These are phyloP conservation scores for Cabera pusaria DNA, from an alignment of 2,888 invertebrate genomes.

Conservation along the genomic window DNA sequence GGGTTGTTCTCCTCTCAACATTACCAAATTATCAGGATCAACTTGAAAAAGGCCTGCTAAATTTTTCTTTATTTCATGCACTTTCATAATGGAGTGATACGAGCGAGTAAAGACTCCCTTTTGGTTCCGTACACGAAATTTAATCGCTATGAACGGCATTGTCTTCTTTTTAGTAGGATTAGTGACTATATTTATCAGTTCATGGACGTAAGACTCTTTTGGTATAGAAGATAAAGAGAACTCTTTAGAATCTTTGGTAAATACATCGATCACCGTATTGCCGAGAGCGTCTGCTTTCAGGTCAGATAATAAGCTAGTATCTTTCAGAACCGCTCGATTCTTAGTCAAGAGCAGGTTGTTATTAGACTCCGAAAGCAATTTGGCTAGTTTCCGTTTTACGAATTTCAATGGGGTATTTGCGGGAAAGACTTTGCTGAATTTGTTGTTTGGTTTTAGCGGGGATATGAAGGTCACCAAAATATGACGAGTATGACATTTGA, in stretches of 20 bases:
- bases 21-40: constrained; percentile 70
- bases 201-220: constrained; percentile 69
- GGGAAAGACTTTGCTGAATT: constrained; percentile 73
- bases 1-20: constrained; percentile 71
- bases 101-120: constrained; percentile 76
- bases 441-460: constrained; percentile 62
- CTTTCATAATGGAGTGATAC: constrained; percentile 76
- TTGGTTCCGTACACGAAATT: constrained; percentile 69
- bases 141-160: constrained; percentile 74
- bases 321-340: constrained; percentile 71
- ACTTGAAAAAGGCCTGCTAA: constrained; percentile 83
- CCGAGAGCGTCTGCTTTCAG: constrained; percentile 66
- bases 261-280: constrained; percentile 69
- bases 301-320: constrained; percentile 60
- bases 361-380: constrained; percentile 63
- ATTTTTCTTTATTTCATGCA: constrained; percentile 84
- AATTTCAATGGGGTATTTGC: constrained; percentile 66
- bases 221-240: constrained; percentile 67
- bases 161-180: constrained; percentile 59
- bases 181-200: constrained; percentile 60
- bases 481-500: constrained; percentile 70
- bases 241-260: constrained; percentile 67
- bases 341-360: constrained; percentile 66
- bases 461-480: constrained; percentile 67
- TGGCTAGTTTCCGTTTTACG: constrained; percentile 71